A percentile compares a stretch with the other conserved stretches of the same genome.
Evolutionary conservation across 2,113 vertebrate species (phyloP).

Genomic region (Centropus unirufus): DNA sequence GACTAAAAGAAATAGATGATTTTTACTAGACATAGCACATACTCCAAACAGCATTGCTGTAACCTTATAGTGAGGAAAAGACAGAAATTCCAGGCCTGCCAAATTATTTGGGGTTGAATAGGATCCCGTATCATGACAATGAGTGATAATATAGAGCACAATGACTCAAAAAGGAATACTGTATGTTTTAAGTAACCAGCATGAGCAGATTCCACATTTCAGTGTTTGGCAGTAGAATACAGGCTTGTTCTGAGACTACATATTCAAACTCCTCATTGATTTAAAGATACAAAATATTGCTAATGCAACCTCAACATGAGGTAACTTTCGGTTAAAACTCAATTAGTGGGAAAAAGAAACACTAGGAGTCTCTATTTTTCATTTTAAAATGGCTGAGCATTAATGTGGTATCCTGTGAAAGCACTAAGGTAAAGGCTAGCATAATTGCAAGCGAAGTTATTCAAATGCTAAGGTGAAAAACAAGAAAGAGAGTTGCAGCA

Average conservation of each 20-base stretch:
- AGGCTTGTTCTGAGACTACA: not conserved
- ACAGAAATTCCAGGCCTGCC: not conserved
- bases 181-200: not conserved
- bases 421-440: not conserved
- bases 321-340: not conserved
- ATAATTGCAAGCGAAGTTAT: not conserved
- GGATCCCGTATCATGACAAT: not conserved
- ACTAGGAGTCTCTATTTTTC: not conserved
- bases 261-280: not conserved
- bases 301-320: not conserved
- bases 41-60: not conserved
- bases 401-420: not conserved
- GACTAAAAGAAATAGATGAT: not conserved
- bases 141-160: not conserved
- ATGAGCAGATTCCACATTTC: conserved; percentile 21
- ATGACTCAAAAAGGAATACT: conserved; percentile 11
- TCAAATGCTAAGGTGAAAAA: not conserved
- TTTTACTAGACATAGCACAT: not conserved
- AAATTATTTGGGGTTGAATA: conserved; percentile 17
- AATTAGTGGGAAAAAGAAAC: not conserved
- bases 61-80: not conserved
- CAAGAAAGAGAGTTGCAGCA: not conserved
- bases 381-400: not conserved
- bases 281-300: conserved; percentile 1
- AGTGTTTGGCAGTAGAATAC: conserved; percentile 45